Conservation (phyloP, 1,140 invertebrate genomes). For the Andrena cerasifolii region DNA sequence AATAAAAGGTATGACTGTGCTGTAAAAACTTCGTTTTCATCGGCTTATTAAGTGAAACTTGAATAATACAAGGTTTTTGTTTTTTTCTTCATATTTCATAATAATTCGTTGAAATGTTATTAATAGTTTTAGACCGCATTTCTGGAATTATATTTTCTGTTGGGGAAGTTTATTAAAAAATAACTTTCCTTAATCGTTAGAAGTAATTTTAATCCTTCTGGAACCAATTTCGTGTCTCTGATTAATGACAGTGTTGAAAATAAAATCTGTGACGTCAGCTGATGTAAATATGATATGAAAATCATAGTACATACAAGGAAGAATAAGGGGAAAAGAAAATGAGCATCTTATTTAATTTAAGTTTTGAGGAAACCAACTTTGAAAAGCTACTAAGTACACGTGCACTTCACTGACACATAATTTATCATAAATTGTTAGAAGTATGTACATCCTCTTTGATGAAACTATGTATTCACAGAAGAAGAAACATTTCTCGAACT, state of each 20-base stretch:
- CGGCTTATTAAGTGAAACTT: conserved; percentile 23
- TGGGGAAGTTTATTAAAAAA: too few species aligned
- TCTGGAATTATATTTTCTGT: conserved; percentile 4
- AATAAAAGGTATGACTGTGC: conserved; percentile 62
- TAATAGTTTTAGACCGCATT: neutral
- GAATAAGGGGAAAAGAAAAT: neutral
- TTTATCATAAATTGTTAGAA: neutral
- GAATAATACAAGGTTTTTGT: conserved; percentile 5
- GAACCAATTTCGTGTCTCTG: too few species aligned
- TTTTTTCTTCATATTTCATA: conserved; percentile 16
- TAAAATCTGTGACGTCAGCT: neutral
- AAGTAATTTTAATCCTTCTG: neutral
- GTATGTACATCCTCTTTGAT: neutral
- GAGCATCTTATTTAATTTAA: neutral
- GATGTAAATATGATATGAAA: neutral
- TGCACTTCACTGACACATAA: neutral
- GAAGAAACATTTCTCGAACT: neutral
- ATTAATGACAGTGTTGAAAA: neutral
- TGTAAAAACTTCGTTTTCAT: conserved; percentile 44
- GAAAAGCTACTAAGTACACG: neutral
- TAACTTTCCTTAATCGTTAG: neutral
- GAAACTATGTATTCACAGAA: neutral
- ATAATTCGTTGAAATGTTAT: neutral
- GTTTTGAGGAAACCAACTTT: neutral
- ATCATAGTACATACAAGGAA: neutral